These are phyloP conservation scores for Chlorocebus sabaeus DNA, from an alignment of 2,113 vertebrate species.

Conservation along the genomic window DNA sequence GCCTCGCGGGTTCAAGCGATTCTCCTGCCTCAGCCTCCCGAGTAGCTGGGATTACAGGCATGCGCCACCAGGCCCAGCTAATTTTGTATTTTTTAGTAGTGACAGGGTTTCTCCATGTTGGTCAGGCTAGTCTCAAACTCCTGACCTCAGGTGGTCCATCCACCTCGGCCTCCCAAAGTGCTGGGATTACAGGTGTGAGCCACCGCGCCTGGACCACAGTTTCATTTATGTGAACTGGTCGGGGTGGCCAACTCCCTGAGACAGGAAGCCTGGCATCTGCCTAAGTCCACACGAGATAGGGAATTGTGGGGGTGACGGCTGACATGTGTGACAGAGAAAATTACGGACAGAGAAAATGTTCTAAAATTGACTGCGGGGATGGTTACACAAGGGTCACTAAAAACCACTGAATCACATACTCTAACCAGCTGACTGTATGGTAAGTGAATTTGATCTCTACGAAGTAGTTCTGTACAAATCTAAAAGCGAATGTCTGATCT, in stretches of 20 bases:
- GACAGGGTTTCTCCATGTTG: too few species aligned
- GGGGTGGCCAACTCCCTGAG: accelerated
- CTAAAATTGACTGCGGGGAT: accelerated
- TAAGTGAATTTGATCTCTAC: accelerated
- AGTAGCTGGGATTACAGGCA: too few species aligned
- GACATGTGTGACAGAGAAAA: not conserved
- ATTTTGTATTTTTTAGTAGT: too few species aligned
- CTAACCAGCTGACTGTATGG: accelerated
- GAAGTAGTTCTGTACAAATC: too few species aligned
- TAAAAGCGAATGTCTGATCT: not conserved
- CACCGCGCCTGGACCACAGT: too few species aligned
- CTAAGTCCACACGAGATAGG: accelerated
- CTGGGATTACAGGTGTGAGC: too few species aligned
- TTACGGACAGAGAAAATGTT: not conserved
- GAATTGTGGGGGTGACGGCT: not conserved
- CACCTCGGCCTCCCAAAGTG: too few species aligned
- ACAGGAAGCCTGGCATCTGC: accelerated
- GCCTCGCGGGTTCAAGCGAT: too few species aligned
- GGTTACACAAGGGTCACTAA: not conserved
- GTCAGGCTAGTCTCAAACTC: too few species aligned
- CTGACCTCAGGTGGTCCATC: too few species aligned
- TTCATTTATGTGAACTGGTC: accelerated
- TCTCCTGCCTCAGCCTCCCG: too few species aligned
- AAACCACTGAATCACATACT: accelerated
- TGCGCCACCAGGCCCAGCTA: too few species aligned